Evolutionary conservation across 2,888 invertebrate genomes (phyloP).

Genomic region (Adelognathus sp.): DNA sequence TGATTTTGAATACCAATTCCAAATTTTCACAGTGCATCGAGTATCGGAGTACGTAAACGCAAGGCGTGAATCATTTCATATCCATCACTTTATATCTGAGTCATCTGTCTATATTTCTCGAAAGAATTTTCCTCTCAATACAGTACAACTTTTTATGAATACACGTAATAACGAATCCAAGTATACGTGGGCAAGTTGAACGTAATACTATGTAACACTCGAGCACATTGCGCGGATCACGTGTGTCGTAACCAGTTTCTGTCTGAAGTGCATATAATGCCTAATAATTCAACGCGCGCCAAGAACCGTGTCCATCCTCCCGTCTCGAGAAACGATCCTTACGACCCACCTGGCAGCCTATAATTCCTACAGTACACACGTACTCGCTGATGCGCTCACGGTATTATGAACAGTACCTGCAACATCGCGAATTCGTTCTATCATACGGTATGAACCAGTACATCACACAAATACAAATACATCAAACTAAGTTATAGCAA

Average conservation of each 20-base stretch:
- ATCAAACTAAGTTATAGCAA: neutral
- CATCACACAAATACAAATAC: slow-evolving; percentile 34
- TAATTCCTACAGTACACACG: slow-evolving; percentile 31
- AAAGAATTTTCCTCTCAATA: neutral
- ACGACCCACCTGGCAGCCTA: slow-evolving; percentile 1
- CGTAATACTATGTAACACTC: slow-evolving; percentile 21
- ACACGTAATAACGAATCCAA: neutral
- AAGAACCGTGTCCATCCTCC: slow-evolving; percentile 25
- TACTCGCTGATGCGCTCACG: neutral
- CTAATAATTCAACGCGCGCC: slow-evolving; percentile 45
- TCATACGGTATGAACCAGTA: slow-evolving; percentile 6
- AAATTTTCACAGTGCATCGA: too few relatives aligned
- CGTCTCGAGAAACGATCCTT: slow-evolving; percentile 26
- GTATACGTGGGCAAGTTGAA: neutral
- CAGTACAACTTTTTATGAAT: neutral
- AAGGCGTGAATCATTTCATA: too few relatives aligned
- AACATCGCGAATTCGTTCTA: slow-evolving; percentile 22
- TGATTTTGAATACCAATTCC: too few relatives aligned
- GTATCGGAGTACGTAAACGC: too few relatives aligned
- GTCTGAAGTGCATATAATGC: neutral
- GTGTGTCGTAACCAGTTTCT: slow-evolving; percentile 43
- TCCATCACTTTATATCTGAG: too few relatives aligned
- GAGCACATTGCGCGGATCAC: slow-evolving; percentile 21
- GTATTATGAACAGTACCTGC: slow-evolving; percentile 5
- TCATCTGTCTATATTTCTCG: neutral